These are phyloP conservation scores for Philereme vetulata DNA, from an alignment of 2,888 invertebrate genomes.

Conservation along the genomic window DNA sequence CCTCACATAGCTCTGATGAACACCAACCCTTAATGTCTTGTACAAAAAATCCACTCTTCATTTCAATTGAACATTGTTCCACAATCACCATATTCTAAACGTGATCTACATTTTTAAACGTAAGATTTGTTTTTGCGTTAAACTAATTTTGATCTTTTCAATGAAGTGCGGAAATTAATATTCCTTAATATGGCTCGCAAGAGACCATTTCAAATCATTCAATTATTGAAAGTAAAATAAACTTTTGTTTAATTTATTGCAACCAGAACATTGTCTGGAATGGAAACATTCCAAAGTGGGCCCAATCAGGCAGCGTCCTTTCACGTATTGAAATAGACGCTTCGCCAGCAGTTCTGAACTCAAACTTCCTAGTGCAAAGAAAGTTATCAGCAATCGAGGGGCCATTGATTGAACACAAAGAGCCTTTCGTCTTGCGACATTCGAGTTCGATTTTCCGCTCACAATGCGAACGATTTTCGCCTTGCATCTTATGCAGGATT, in stretches of 20 bases:
- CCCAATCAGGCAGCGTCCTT: constrained; percentile 31
- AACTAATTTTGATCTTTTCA: constrained; percentile 32
- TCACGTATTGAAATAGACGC: constrained; percentile 32
- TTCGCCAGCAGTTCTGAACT: constrained; percentile 58
- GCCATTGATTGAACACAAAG: constrained; percentile 78
- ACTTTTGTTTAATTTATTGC: constrained; percentile 12
- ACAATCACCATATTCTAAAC: constrained; percentile 54
- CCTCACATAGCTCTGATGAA: no score
- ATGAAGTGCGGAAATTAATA: constrained; percentile 22
- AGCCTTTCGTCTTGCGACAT: constrained; percentile 54
- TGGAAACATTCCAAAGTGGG: constrained; percentile 33
- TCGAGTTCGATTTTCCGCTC: constrained; percentile 66
- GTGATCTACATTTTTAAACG: constrained; percentile 48
- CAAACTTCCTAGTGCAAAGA: constrained; percentile 70
- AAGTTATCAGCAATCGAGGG: constrained; percentile 79
- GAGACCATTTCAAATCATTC: background rate
- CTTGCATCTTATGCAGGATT: constrained; percentile 67
- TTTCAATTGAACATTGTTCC: constrained; percentile 47
- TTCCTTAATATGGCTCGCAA: constrained; percentile 3
- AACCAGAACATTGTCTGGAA: constrained; percentile 25
- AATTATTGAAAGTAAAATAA: constrained; percentile 5
- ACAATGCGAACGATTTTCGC: constrained; percentile 76
- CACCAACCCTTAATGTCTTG: constrained; percentile 21
- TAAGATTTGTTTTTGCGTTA: constrained; percentile 32
- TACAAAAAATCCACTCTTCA: constrained; percentile 46